Evolutionary conservation across 2,113 vertebrate species (phyloP).

Genomic region (Hippocampus comes): DNA sequence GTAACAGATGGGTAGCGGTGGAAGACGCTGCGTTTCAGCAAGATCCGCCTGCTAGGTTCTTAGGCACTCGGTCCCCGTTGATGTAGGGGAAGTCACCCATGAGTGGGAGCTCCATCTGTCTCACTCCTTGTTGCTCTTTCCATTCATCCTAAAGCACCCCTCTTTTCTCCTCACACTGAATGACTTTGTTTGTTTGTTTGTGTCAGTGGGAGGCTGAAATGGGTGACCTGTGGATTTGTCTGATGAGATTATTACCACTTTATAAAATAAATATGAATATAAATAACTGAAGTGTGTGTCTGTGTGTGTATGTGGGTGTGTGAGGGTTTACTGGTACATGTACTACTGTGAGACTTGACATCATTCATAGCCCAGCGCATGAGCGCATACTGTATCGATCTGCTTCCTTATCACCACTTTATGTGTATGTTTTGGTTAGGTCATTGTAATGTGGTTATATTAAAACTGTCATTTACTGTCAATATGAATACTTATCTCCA

Average conservation of each 20-base stretch:
- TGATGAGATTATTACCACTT: conserved; percentile 63
- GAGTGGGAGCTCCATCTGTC: conserved; percentile 63
- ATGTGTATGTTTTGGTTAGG: background rate
- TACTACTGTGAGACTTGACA: conserved; percentile 5
- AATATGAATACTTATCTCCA: too few species aligned
- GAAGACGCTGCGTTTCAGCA: conserved; percentile 27
- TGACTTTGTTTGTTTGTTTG: conserved; percentile 54
- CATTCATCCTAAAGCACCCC: conserved; percentile 28
- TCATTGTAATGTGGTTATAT: too few species aligned
- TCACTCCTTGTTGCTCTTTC: conserved; percentile 45
- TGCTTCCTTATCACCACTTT: conserved; percentile 33
- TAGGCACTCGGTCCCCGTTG: conserved; percentile 27
- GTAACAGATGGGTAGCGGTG: conserved; percentile 57
- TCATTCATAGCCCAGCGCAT: conserved; percentile 18
- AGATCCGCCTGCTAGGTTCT: conserved; percentile 38
- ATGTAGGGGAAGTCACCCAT: conserved; percentile 49
- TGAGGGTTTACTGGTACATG: conserved; percentile 4
- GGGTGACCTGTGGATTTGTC: conserved; percentile 45
- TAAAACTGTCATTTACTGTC: too few species aligned
- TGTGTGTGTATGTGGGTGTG: too few species aligned
- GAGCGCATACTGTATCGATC: conserved; percentile 2
- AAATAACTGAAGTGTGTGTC: conserved; percentile 30
- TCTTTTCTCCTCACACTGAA: conserved; percentile 12
- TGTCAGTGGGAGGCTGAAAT: conserved; percentile 55
- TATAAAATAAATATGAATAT: conserved; percentile 44